Conservation (phyloP, 2,797 vertebrate genomes). For the Melanotaenia trifasciata region DNA sequence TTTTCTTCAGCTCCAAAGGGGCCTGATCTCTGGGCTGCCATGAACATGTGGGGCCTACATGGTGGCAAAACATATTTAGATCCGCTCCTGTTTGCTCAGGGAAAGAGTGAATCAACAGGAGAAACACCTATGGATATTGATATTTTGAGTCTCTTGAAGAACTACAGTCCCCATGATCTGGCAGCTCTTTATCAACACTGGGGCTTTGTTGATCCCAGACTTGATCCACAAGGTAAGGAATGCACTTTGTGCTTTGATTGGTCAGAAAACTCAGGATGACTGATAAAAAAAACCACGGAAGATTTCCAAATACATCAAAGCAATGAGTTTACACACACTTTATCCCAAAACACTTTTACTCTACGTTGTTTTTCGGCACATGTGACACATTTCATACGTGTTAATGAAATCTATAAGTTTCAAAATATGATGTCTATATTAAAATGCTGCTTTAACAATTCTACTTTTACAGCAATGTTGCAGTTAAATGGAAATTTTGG, state of each 20-base stretch:
- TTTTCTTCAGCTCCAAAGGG: slow-evolving; percentile 59
- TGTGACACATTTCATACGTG: background rate
- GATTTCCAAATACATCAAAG: background rate
- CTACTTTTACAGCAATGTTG: slow-evolving; percentile 90
- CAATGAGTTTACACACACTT: background rate
- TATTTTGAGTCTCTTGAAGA: slow-evolving; percentile 92
- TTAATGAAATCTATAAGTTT: background rate
- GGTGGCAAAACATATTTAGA: slow-evolving; percentile 71
- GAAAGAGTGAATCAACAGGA: slow-evolving; percentile 83
- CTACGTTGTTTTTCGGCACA: background rate
- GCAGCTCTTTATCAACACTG: slow-evolving; percentile 94
- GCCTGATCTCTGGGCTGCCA: slow-evolving; percentile 76
- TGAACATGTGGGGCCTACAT: slow-evolving; percentile 74
- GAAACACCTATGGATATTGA: slow-evolving; percentile 89
- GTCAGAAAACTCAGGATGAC: background rate
- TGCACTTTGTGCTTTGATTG: background rate
- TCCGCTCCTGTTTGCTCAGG: slow-evolving; percentile 71
- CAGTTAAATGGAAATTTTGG: slow-evolving; percentile 91
- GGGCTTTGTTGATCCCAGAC: slow-evolving; percentile 87
- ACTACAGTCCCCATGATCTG: slow-evolving; percentile 93
- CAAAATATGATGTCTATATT: background rate
- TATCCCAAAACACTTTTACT: background rate
- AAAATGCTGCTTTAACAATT: slow-evolving; percentile 14
- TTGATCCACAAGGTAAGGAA: slow-evolving; percentile 90
- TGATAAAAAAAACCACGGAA: background rate